These are phyloP conservation scores for Microctenopoma lineatum DNA, from an alignment of 2,797 vertebrate genomes.

Conservation along the genomic window DNA sequence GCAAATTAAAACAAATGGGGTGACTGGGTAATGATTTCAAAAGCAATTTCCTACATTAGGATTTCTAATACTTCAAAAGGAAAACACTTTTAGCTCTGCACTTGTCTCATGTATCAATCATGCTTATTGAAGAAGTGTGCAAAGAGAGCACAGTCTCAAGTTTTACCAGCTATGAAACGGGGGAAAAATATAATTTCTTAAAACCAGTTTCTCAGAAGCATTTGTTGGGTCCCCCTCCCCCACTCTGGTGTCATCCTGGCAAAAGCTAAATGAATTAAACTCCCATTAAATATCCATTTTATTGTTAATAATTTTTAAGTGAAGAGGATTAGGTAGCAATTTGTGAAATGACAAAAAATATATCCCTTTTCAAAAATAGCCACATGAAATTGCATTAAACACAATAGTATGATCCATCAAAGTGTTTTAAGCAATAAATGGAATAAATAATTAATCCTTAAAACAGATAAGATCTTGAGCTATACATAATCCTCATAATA, in stretches of 20 bases:
- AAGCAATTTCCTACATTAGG: conserved; percentile 82
- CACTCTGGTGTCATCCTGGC: conserved; percentile 64
- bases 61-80: conserved; percentile 78
- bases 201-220: conserved; percentile 57
- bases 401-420: conserved; percentile 66
- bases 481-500: conserved; percentile 52
- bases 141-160: conserved; percentile 41
- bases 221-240: conserved; percentile 58
- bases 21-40: conserved; percentile 81
- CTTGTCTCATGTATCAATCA: conserved; percentile 76
- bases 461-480: conserved; percentile 55
- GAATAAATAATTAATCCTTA: conserved; percentile 58
- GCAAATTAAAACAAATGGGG: conserved; percentile 86
- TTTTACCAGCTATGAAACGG: conserved; percentile 45
- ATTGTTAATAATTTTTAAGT: conserved; percentile 84
- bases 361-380: conserved; percentile 79
- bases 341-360: conserved; percentile 83
- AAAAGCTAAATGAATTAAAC: conserved; percentile 83
- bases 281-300: conserved; percentile 84
- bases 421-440: conserved; percentile 52
- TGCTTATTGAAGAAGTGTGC: conserved; percentile 42
- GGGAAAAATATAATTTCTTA: background rate
- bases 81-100: conserved; percentile 70
- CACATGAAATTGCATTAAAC: conserved; percentile 76
- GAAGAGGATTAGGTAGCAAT: conserved; percentile 85